A percentile compares a stretch with the other conserved stretches of the same genome.
These are phyloP conservation scores for Eumacrocentrus americanus DNA, from an alignment of 2,888 invertebrate genomes.

Conservation along the genomic window DNA sequence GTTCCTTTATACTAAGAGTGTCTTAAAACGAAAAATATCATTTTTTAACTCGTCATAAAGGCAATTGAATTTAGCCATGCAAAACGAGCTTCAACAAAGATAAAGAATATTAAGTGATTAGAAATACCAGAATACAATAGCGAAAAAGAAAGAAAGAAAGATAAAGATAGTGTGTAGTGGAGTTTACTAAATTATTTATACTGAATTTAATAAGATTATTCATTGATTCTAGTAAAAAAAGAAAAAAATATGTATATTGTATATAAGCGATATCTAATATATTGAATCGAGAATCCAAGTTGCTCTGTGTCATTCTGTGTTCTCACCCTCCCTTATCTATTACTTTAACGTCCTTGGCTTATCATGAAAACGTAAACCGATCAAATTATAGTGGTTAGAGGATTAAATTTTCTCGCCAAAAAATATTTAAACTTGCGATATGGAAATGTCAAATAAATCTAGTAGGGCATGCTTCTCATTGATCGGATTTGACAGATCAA, in stretches of 20 bases:
- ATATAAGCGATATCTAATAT: conserved; percentile 52
- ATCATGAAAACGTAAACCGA: too few species aligned
- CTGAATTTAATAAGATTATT: conserved; percentile 37
- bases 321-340: too few species aligned
- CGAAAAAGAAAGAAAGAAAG: background rate
- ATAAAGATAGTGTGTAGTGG: background rate
- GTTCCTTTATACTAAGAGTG: conserved; percentile 18
- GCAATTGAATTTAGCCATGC: background rate
- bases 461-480: too few species aligned
- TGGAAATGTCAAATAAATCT: too few species aligned
- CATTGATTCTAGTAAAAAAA: conserved; percentile 44
- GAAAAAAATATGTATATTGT: conserved; percentile 44
- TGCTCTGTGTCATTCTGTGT: background rate
- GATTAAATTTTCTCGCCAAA: too few species aligned
- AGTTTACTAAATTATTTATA: conserved; percentile 33
- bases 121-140: background rate
- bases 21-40: background rate
- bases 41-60: background rate
- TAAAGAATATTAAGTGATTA: background rate
- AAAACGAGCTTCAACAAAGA: background rate
- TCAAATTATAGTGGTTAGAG: too few species aligned
- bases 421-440: too few species aligned
- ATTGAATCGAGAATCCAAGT: conserved; percentile 45
- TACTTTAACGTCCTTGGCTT: too few species aligned
- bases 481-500: too few species aligned